A percentile compares a stretch with the other conserved stretches of the same genome.
Evolutionary conservation across 2,797 vertebrate genomes (phyloP).

Genomic region (Siniperca obscura): DNA sequence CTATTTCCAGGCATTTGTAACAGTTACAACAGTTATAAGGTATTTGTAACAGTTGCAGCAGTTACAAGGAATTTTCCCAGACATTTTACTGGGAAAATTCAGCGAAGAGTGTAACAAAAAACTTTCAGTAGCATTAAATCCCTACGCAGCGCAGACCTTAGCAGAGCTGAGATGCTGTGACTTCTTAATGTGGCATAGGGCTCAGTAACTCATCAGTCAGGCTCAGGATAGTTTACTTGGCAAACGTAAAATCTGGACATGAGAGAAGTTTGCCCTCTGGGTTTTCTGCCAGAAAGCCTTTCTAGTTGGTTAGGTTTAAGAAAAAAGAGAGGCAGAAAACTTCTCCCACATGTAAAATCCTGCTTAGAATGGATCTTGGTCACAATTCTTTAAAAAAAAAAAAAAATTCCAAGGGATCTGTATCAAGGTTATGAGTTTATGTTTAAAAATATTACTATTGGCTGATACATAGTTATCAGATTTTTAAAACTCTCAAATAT

Average conservation of each 20-base stretch:
- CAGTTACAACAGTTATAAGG: too few species aligned
- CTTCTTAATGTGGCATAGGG: neutral
- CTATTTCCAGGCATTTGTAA: too few species aligned
- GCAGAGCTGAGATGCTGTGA: conserved; percentile 4
- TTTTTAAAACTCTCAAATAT: neutral
- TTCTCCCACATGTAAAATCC: neutral
- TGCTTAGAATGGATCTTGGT: neutral
- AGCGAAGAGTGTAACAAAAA: neutral
- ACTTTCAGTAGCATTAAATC: neutral
- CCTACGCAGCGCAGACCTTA: neutral
- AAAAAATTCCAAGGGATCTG: too few species aligned
- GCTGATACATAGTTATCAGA: neutral
- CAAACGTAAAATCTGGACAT: neutral
- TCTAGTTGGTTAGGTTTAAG: too few species aligned
- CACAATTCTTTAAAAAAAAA: neutral
- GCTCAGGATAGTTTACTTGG: conserved; percentile 1
- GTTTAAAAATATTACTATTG: neutral
- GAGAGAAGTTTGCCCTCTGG: too few species aligned
- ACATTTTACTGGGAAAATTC: conserved; percentile 2
- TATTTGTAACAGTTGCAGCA: too few species aligned
- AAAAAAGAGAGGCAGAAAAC: too few species aligned
- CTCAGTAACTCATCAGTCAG: conserved; percentile 4
- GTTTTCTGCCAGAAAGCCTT: too few species aligned
- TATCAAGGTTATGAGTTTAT: neutral
- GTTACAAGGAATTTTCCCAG: neutral